These are phyloP conservation scores for Gymnocheta viridis DNA, from an alignment of 2,888 invertebrate genomes.

Conservation along the genomic window DNA sequence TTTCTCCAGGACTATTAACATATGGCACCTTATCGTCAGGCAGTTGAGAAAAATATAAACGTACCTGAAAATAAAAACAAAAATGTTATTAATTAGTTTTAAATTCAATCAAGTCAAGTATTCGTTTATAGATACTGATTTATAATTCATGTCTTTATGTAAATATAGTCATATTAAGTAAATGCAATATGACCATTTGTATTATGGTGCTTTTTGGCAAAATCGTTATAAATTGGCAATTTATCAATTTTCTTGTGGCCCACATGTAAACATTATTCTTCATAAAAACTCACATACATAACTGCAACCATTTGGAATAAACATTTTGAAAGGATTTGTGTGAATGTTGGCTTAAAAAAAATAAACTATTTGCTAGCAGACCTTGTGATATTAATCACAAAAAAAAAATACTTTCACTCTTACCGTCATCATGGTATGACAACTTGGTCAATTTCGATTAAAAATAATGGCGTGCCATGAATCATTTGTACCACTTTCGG, in stretches of 20 bases:
- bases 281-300: not conserved
- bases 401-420: constrained; percentile 64
- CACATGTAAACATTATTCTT: constrained; percentile 3
- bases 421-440: constrained; percentile 56
- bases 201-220: constrained; percentile 17
- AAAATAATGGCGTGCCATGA: constrained; percentile 62
- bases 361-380: not conserved
- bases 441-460: constrained; percentile 68
- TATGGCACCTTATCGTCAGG: constrained; percentile 99
- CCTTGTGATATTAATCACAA: constrained; percentile 48
- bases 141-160: not conserved
- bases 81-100: constrained; percentile 45
- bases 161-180: constrained; percentile 19
- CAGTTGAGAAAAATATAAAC: constrained; percentile 96
- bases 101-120: constrained; percentile 31
- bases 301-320: not conserved
- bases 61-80: constrained; percentile 87
- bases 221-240: constrained; percentile 51
- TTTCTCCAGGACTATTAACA: constrained; percentile 96
- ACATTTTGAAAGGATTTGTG: not conserved
- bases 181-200: constrained; percentile 18
- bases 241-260: constrained; percentile 43
- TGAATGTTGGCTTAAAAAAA: not conserved
- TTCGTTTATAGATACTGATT: not conserved
- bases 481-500: constrained; percentile 56